Conservation (phyloP, 2,113 vertebrate genomes). For the Daboia siamensis region DNA sequence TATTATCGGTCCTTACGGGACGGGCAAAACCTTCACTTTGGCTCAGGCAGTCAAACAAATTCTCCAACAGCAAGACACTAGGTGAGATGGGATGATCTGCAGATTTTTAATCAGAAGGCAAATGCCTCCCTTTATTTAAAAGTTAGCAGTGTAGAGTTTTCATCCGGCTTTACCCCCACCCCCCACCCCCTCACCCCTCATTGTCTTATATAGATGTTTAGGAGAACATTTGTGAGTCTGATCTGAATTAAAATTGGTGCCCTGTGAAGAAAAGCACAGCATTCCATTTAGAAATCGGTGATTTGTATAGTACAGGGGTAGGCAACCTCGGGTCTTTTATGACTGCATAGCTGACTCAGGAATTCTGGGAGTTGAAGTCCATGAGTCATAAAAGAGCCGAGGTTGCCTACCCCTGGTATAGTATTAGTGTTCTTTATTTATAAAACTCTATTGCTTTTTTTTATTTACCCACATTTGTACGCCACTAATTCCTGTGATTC, state of each 20-base stretch:
- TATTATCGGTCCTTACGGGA: slow-evolving; percentile 97
- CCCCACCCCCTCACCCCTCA: not conserved
- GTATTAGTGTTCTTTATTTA: slow-evolving; percentile 29
- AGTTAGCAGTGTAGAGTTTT: slow-evolving; percentile 18
- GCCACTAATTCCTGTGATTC: not conserved
- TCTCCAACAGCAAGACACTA: slow-evolving; percentile 89
- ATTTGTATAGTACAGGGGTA: not conserved
- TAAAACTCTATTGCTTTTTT: slow-evolving; percentile 10
- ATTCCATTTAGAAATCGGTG: slow-evolving; percentile 18
- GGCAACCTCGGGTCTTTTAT: no score
- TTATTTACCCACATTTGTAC: not conserved
- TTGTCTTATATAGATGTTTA: slow-evolving; percentile 18
- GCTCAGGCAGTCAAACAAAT: slow-evolving; percentile 99
- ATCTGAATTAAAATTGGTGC: slow-evolving; percentile 23
- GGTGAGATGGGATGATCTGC: slow-evolving; percentile 69
- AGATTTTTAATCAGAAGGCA: not conserved
- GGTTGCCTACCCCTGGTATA: not conserved
- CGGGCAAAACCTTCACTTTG: slow-evolving; percentile 97
- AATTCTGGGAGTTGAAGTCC: no score
- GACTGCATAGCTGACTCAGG: no score
- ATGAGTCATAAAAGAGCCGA: no score
- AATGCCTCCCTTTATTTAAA: not conserved
- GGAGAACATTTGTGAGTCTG: slow-evolving; percentile 23
- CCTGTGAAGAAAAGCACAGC: slow-evolving; percentile 20
- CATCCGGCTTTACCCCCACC: slow-evolving; percentile 37